Evolutionary conservation across 2,888 invertebrate species (phyloP), one percentile per base, ranked within the genome.

Genomic region (Andrena dorsata): DNA sequence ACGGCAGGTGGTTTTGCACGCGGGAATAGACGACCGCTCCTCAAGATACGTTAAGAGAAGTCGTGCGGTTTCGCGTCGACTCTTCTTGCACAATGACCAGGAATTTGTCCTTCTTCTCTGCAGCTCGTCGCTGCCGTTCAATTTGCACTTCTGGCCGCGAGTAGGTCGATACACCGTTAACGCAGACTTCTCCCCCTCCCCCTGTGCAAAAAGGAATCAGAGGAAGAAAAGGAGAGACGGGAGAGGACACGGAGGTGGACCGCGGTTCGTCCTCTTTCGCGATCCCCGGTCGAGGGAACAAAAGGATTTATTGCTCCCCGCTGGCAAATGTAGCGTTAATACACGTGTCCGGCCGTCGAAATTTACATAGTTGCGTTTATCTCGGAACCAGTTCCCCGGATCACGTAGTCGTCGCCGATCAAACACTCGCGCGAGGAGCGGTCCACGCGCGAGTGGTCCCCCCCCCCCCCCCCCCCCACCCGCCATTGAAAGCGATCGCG

Each of bases 141-240:
- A 82, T 82, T 81, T 82, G 80, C 87, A 85, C 89, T 88, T 88
- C 86, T 85, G 86, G 82, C 80, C 81, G 84, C 87, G 88, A 90
- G 89, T 92, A 90, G 92, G 92, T 91, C 91, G 88, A 90, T 86
- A 88, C 88, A 92, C 92, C 92, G 92, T 92, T 92, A 92, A 80
- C 82, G 86, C 88, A 87, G 89, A 86, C 87, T 49, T 28, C 53
- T 26, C 35, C 32, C 53, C 53, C 53, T 8, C 13, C 20, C 86
- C 85, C 86, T 86, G 76, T 84, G 86, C 10, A 56, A 88, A 86
- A 88, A 87, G 87, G 86, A 88, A 85, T 87, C 88, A 84, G 90
- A 89, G 84, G 85, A 87, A 89, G 85, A 87, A 90, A 89, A 85
- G 76, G 85, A 68, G 53, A 26, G 83, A 80, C 80, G 87, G 83